Percentiles rank a stretch among this genome's conserved stretches.
These are phyloP conservation scores for Hippasteria phrygiana DNA, from an alignment of 53 echinoderm and acorn worm species.

Conservation along the genomic window DNA sequence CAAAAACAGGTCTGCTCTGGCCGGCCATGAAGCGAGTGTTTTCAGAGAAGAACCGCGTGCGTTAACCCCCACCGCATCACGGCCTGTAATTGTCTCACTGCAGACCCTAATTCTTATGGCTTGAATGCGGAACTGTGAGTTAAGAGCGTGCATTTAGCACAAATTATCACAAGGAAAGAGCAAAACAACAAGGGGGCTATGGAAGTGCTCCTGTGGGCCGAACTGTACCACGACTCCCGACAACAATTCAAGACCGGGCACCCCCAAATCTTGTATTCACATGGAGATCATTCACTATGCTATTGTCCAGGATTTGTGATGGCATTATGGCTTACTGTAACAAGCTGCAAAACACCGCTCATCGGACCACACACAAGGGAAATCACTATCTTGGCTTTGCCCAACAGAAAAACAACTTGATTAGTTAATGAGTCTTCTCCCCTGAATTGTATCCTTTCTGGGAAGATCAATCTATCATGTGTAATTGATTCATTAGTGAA, in stretches of 20 bases:
- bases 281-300: slow-evolving; percentile 9
- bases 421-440: neutral
- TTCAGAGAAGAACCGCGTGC: neutral
- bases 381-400: neutral
- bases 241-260: slow-evolving; percentile 27
- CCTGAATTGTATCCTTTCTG: neutral
- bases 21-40: slow-evolving; percentile 18
- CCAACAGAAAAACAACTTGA: slow-evolving; percentile 28
- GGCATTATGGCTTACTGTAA: neutral
- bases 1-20: slow-evolving; percentile 39
- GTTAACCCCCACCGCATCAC: slow-evolving; percentile 20
- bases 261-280: slow-evolving; percentile 10
- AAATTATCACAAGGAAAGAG: neutral
- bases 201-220: neutral
- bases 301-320: slow-evolving; percentile 19
- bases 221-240: neutral
- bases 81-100: slow-evolving; percentile 7
- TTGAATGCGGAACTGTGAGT: slow-evolving; percentile 19
- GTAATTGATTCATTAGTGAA: neutral
- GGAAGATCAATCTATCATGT: neutral
- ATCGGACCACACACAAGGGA: slow-evolving; percentile 48
- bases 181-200: neutral
- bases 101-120: neutral
- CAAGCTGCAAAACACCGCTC: slow-evolving; percentile 10
- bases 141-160: slow-evolving; percentile 17